phyloP scores from a whole-genome alignment of 2,888 invertebrate genomes.

The Nesidiocoris tenuis region DNA sequence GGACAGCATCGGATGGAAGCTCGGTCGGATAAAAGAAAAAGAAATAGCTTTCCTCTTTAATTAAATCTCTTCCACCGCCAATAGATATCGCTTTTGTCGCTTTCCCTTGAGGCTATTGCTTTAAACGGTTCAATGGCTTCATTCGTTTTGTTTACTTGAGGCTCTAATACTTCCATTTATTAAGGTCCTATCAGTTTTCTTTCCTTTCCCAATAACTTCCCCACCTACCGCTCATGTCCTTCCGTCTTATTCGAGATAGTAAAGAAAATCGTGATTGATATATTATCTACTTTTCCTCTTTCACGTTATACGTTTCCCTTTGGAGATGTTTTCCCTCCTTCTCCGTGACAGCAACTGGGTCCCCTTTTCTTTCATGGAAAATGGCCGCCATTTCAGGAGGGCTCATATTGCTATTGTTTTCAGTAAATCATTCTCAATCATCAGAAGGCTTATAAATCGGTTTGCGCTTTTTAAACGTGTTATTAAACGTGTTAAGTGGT shows the following conservation, averaged over 20 bases:
- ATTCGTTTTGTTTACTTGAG: conserved; percentile 44
- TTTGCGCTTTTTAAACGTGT: no score
- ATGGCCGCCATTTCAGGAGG: neutral
- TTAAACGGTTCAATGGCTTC: conserved; percentile 46
- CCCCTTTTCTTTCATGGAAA: neutral
- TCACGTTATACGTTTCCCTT: conserved; percentile 21
- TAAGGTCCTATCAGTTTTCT: conserved; percentile 43
- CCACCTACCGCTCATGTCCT: neutral
- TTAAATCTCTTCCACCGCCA: conserved; percentile 47
- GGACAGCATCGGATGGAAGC: neutral
- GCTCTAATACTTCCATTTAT: conserved; percentile 45
- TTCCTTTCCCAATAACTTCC: conserved; percentile 37
- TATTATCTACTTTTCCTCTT: conserved; percentile 40
- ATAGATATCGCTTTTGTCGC: conserved; percentile 48
- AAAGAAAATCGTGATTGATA: conserved; percentile 43
- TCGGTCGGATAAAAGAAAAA: conserved; percentile 4
- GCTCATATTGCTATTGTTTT: neutral
- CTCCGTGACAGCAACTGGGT: neutral
- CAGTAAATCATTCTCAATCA: neutral
- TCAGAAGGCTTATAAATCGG: no score
- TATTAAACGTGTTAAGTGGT: no score
- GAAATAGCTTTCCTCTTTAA: conserved; percentile 42
- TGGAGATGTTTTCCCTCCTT: conserved; percentile 7
- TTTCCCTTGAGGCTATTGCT: conserved; percentile 42
- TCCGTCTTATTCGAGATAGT: conserved; percentile 8